These are phyloP conservation scores for Pseudochirops corinnae DNA, from an alignment of 2,797 vertebrate species.

Conservation along the genomic window DNA sequence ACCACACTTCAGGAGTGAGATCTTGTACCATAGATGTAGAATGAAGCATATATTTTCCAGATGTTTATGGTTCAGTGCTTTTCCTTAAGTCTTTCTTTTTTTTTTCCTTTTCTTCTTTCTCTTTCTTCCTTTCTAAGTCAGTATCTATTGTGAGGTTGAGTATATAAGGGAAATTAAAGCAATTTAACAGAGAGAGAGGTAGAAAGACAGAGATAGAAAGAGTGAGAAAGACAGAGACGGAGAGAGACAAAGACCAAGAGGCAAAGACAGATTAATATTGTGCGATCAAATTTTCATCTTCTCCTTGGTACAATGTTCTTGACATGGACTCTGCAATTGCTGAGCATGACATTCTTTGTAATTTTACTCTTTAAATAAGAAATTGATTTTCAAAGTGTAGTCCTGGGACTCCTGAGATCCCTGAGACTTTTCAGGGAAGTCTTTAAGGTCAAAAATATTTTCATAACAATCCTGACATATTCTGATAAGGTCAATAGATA, in stretches of 20 bases:
- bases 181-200: background rate
- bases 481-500: background rate
- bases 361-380: background rate
- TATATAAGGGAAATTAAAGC: background rate
- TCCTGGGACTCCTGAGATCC: background rate
- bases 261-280: background rate
- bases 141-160: background rate
- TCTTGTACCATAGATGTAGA: background rate
- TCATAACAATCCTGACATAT: background rate
- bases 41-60: background rate
- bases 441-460: background rate
- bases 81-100: background rate
- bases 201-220: background rate
- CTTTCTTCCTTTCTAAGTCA: conserved; percentile 26
- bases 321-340: background rate
- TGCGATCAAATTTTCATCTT: background rate
- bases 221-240: no score
- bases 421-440: background rate
- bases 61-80: background rate
- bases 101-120: background rate
- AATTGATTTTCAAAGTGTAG: background rate
- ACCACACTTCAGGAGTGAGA: background rate
- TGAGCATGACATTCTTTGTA: background rate
- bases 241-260: background rate
- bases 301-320: background rate